These are phyloP conservation scores for Perithous albicinctus DNA, from an alignment of 2,888 invertebrate genomes.

Conservation along the genomic window DNA sequence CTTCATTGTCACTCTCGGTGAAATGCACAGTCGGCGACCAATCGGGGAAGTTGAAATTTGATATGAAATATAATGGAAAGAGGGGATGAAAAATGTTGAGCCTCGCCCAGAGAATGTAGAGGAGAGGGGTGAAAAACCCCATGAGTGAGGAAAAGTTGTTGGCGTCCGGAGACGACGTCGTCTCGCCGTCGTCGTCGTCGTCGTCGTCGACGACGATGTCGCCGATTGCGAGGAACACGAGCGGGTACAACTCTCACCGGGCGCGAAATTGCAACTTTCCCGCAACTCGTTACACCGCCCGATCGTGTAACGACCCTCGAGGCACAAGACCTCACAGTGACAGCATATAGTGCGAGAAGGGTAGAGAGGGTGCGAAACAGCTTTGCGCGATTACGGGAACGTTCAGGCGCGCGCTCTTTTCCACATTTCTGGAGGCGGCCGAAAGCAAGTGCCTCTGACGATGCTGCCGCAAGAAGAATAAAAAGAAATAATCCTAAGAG, in stretches of 20 bases:
- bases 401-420: slow-evolving; percentile 29
- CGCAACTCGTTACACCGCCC: slow-evolving; percentile 63
- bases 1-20: neutral
- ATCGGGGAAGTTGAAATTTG: slow-evolving; percentile 60
- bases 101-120: neutral
- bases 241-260: slow-evolving; percentile 40
- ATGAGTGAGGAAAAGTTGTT: slow-evolving; percentile 51
- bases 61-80: slow-evolving; percentile 50
- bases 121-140: slow-evolving; percentile 33
- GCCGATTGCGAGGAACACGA: slow-evolving; percentile 55
- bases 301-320: slow-evolving; percentile 63
- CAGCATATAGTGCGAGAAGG: neutral
- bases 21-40: neutral
- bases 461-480: slow-evolving; percentile 26
- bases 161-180: slow-evolving; percentile 29
- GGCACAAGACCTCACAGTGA: slow-evolving; percentile 53
- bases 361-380: slow-evolving; percentile 41
- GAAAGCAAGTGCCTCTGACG: slow-evolving; percentile 45
- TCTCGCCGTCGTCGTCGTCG: slow-evolving; percentile 18
- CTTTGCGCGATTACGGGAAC: slow-evolving; percentile 53
- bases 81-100: neutral
- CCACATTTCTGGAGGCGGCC: slow-evolving; percentile 3
- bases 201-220: slow-evolving; percentile 40
- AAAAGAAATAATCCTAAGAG: neutral
- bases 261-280: slow-evolving; percentile 64